A percentile compares a stretch with the other conserved stretches of the same genome.
Evolutionary conservation across 37 sponge, comb jelly and placozoan genomes (phyloP).

Genomic region (Ianthella basta): DNA sequence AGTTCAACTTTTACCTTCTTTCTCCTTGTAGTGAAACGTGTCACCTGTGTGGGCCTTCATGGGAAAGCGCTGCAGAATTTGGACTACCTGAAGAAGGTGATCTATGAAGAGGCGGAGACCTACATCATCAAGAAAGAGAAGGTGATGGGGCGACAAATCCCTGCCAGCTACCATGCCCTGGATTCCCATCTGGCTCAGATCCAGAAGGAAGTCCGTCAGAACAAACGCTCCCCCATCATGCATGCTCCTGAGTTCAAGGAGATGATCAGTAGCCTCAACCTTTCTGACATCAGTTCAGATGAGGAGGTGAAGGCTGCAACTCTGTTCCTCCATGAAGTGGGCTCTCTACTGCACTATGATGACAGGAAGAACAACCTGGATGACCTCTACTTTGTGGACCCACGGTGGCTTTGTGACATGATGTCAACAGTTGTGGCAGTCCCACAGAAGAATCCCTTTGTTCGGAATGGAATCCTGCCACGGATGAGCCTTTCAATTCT

Average conservation of each 20-base stretch:
- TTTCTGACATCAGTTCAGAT: constrained; percentile 75
- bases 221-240: constrained; percentile 73
- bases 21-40: neutral
- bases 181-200: constrained; percentile 67
- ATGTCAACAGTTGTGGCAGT: constrained; percentile 60
- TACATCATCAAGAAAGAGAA: constrained; percentile 50
- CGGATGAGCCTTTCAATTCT: constrained; percentile 58
- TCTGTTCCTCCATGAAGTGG: constrained; percentile 80
- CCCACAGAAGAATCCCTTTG: constrained; percentile 55
- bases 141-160: constrained; percentile 87
- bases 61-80: constrained; percentile 60
- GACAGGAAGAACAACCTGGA: constrained; percentile 79
- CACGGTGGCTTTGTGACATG: constrained; percentile 88
- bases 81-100: constrained; percentile 73
- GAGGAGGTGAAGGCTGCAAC: constrained; percentile 85
- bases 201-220: constrained; percentile 61
- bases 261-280: constrained; percentile 61
- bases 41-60: constrained; percentile 63
- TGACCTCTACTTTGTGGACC: constrained; percentile 89
- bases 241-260: constrained; percentile 67
- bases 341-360: constrained; percentile 88
- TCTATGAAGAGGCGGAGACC: constrained; percentile 81
- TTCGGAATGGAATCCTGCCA: constrained; percentile 74
- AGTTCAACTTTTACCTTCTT: neutral
- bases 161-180: constrained; percentile 86